phyloP scores from a whole-genome alignment of 1,140 invertebrate genomes.

The Geopemphigus sp. region DNA sequence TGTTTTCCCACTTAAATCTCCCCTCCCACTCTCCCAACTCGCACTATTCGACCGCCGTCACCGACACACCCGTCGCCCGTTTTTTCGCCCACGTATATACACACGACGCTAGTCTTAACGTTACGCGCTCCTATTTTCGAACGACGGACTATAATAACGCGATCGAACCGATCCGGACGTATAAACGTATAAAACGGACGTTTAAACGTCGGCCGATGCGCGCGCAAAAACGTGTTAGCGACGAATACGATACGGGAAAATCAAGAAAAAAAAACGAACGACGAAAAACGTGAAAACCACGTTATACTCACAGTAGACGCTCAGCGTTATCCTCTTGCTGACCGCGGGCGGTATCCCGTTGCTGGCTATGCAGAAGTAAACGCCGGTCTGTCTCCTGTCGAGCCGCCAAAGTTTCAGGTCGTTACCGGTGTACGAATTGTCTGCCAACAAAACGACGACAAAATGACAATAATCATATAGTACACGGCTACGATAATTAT shows the following conservation, averaged over 20 bases:
- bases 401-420: conserved; percentile 68
- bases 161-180: background rate
- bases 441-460: conserved; percentile 31
- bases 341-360: conserved; percentile 87
- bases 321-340: conserved; percentile 79
- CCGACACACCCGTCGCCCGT: background rate
- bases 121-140: conserved; percentile 6
- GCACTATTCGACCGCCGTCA: background rate
- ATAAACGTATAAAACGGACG: too few species aligned
- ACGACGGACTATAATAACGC: too few species aligned
- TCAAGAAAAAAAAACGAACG: too few species aligned
- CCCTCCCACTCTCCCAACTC: too few species aligned
- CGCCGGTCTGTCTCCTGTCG: conserved; percentile 80
- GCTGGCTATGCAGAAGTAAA: conserved; percentile 82
- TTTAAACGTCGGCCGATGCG: background rate
- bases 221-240: too few species aligned
- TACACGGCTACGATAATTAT: conserved; percentile 5
- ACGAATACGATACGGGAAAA: too few species aligned
- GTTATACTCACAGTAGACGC: conserved; percentile 80
- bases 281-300: too few species aligned
- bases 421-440: conserved; percentile 46
- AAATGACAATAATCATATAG: background rate
- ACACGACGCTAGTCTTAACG: conserved; percentile 3
- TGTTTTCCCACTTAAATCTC: background rate
- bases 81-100: background rate